Evolutionary conservation across 2,113 vertebrate species (phyloP).

Genomic region (Thalassoma bifasciatum): DNA sequence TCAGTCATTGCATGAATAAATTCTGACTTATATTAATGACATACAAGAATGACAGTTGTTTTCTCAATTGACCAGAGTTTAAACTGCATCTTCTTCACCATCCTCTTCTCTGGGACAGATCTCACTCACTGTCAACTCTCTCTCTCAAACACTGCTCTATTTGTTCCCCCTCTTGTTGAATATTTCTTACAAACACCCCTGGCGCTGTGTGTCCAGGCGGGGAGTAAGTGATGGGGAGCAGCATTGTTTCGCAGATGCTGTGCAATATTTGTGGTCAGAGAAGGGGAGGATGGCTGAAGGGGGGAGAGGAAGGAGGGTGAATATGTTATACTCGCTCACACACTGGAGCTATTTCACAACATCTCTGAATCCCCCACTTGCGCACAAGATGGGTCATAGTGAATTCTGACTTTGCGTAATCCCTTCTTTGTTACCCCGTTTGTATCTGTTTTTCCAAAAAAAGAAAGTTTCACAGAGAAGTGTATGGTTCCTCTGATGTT

Average conservation of each 20-base stretch:
- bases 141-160: constrained; percentile 28
- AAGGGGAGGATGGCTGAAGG: not conserved
- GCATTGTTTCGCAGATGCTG: constrained; percentile 63
- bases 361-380: constrained; percentile 25
- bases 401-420: constrained; percentile 38
- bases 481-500: not conserved
- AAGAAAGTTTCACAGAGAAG: not conserved
- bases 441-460: constrained; percentile 14
- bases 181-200: constrained; percentile 5
- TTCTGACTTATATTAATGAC: too few relatives aligned
- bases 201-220: constrained; percentile 17
- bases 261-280: constrained; percentile 74
- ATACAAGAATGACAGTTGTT: not conserved
- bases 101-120: constrained; percentile 14
- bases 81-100: not conserved
- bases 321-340: constrained; percentile 57
- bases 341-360: constrained; percentile 66
- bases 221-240: constrained; percentile 53
- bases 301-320: constrained; percentile 14
- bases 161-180: constrained; percentile 22
- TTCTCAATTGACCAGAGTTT: not conserved
- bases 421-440: constrained; percentile 5
- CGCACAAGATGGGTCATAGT: not conserved
- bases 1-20: too few relatives aligned
- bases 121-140: constrained; percentile 4